A percentile compares a stretch with the other conserved stretches of the same genome.
phyloP scores from a whole-genome alignment of 2,797 vertebrate genomes.

The Bucorvus abyssinicus region DNA sequence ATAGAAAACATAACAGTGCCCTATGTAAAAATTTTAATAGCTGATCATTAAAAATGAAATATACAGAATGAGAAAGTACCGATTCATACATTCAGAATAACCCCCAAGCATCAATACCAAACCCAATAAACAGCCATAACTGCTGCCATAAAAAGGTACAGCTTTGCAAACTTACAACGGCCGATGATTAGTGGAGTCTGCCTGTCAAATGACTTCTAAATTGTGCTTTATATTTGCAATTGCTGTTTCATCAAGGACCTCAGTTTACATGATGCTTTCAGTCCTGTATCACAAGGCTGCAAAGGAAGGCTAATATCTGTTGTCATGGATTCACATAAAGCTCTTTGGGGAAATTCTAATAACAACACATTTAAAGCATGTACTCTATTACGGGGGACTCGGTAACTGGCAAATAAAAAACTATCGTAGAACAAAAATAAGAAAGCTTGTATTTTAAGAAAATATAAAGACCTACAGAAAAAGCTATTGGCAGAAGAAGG shows the following conservation, averaged over 20 bases:
- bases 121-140: background rate
- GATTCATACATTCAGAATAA: background rate
- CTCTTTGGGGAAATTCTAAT: background rate
- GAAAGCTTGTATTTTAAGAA: background rate
- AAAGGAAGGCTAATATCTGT: background rate
- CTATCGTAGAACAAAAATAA: background rate
- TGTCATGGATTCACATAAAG: background rate
- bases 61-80: background rate
- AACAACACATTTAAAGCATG: background rate
- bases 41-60: background rate
- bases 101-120: background rate
- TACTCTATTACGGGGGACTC: background rate
- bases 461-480: background rate
- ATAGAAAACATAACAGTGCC: background rate
- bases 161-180: background rate
- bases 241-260: background rate
- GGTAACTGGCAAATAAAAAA: background rate
- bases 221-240: background rate
- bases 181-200: background rate
- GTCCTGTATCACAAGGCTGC: background rate
- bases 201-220: background rate
- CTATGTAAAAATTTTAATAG: background rate
- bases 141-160: background rate
- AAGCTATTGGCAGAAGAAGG: background rate
- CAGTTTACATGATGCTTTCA: background rate